Base-by-base conservation (phyloP, 2,888 invertebrate species). In the Apomyelois bistriatella region DNA sequence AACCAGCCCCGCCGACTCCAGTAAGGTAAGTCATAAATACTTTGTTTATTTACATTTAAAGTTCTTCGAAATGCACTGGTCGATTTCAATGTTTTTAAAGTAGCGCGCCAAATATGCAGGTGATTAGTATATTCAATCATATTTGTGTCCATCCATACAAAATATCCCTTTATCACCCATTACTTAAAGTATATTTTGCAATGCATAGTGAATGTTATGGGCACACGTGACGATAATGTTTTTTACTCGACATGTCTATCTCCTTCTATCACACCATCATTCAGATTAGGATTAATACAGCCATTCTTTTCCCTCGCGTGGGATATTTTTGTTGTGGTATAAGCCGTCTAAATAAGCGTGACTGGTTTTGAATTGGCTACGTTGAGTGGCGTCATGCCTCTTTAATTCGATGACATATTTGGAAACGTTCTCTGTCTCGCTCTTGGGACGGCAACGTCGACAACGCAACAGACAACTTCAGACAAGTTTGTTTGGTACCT, bases 401-500 rank as follows among this genome's bases (percentile, higher is more conserved):
- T 78, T 75, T 17, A 68, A 81, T 65, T 79, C 59, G 63, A 71
- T 65, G 52, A 81, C 64, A 50, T 83, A 73, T 68, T 76, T 66
- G 76, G 70, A 50, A 37, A 32, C 32, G 16, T 49, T 48, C 35
- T 51, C 53, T 49, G 13, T 52, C 52, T 43, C 43, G 17, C 35
- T 52, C 43, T 12, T 43, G 3, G 22, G 22, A 22, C 22, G 22
- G 22, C 22, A 22, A 22, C 22, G 22, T 22, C 22, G 57, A 64
- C 70, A 66, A 66, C 64, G 52, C 53, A 55, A 62, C 59, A 55
- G 56, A 65, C 80, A 78, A 82, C 84, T 85, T 85, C 59, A 55
- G 56, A 65, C 80, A 78, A 82, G 85, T 85, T 85, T 79, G 83
- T 82, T 79, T 79, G 77, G 74, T 66, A 74, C 80, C 76, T 72